Base-by-base conservation (phyloP, 2,797 vertebrate genomes). In the Iguana delicatissima region DNA sequence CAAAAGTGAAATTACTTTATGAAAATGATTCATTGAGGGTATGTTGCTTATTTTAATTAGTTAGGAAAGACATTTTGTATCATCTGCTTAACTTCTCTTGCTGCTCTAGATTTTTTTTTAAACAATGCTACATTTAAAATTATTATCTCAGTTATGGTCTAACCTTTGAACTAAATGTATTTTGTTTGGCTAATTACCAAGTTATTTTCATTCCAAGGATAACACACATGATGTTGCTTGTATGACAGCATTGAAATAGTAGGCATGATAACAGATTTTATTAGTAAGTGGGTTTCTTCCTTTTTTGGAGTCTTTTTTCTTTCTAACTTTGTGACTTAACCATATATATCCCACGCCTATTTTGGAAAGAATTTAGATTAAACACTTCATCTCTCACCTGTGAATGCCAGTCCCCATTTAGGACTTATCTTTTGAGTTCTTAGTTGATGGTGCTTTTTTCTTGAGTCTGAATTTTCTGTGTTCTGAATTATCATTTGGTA, bases 11-110 rank as follows among this genome's bases (percentile, higher is more conserved):
- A 26, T 29, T 55, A 87, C 13, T 85, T 52, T 42, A 20, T 76
- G 55, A 26, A 77, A 6, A 0, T 1, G 42, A 26, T 64, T 69
- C 22, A 59, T 38, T 50, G 32, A 38, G n/a, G 20, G 12, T 7
- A 7, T 1, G 0, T 16, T 79, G 22, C 0, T 32, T 79, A 46
- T 67, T 46, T 83, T 52, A 32, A 32, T 1, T 84, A 73, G 7
- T n/a, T 7, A 20, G 38, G 46, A 29, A 80, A 50, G 42, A 46
- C 38, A 42, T 77, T 50, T 46, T 50, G 1, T 0, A 18, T 81
- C 4, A n/a, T 86, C 55, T 2, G 32, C 42, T 50, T 83, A 0
- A 4, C 42, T 24, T 20, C 64, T 73, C 26, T 55, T 69, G 29
- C 10, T 80, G 32, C 46, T 88, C 22, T 64, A 55, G 42, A 0